phyloP scores from a whole-genome alignment of 2,888 invertebrate genomes.

The Choristoneura rosaceana region DNA sequence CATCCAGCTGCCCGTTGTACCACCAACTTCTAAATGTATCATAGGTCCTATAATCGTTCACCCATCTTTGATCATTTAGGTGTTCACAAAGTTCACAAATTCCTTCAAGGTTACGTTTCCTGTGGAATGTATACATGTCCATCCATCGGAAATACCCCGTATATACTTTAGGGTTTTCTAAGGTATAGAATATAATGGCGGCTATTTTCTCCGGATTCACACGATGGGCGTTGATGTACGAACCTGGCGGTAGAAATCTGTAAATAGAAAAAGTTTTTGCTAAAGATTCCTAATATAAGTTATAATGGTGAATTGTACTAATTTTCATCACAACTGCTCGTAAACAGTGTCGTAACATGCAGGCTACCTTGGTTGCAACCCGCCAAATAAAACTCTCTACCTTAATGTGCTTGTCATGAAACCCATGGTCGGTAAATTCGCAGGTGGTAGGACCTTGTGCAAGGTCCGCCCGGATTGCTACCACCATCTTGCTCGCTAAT shows the following conservation, averaged over 20 bases:
- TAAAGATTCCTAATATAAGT: too few relatives aligned
- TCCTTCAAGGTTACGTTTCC: constrained; percentile 53
- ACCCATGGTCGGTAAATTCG: too few relatives aligned
- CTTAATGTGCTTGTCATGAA: too few relatives aligned
- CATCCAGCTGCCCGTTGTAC: constrained; percentile 55
- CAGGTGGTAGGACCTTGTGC: too few relatives aligned
- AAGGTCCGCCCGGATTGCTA: too few relatives aligned
- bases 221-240: constrained; percentile 62
- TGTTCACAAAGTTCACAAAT: constrained; percentile 65
- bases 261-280: constrained; percentile 41
- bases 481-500: too few relatives aligned
- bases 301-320: too few relatives aligned
- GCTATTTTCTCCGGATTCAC: constrained; percentile 55
- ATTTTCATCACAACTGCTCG: too few relatives aligned
- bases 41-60: constrained; percentile 50
- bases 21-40: constrained; percentile 69
- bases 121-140: constrained; percentile 59
- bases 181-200: constrained; percentile 55
- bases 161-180: constrained; percentile 58
- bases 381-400: too few relatives aligned
- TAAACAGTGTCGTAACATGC: too few relatives aligned
- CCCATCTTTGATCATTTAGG: constrained; percentile 56
- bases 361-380: too few relatives aligned
- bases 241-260: constrained; percentile 72
- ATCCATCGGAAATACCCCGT: constrained; percentile 64